Evolutionary conservation across 2,797 vertebrate genomes (phyloP), one percentile per base, ranked within the genome.

Genomic region (Prionace glauca): DNA sequence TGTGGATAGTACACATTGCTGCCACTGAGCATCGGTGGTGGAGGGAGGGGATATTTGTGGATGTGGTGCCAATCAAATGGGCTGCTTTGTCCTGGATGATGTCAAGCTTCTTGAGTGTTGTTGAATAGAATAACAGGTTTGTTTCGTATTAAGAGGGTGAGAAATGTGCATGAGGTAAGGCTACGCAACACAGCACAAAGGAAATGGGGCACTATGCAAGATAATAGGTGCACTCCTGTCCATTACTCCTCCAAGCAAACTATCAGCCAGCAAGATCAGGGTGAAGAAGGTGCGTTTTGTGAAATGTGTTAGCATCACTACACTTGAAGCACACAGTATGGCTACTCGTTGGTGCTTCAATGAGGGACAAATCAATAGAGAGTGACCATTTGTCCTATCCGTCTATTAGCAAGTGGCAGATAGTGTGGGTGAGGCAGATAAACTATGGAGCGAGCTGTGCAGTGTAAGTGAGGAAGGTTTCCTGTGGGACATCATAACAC

Each of bases 291-390:
- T 32, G 0, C n/a, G 12, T 60, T 91, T 91, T 65, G 11, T 32
- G 62, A 12, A 14, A 29, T 94, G 41, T 72, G 22, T n/a, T 91
- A 16, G 56, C 60, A 91, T 62, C 14, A 24, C 18, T 36, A n/a
- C 26, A 72, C 24, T 72, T 41, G 26, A 94, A 94, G n/a, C 69
- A 69, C 36, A 72, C 92, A 94, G 92, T 94, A 94, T 20, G 26
- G 62, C 22, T 26, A 69, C 24, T 94, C 67, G 29, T 24, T 72
- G 36, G 36, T 3, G 24, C 26, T 50, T 41, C 20, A 41, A 71
- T 26, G n/a, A 45, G 24, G 92, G 67, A 50, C 41, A 72, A 94
- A 72, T 71, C n/a, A 94, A 45, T 71, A 94, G 92, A 71, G 67
- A 69, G 45, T 72, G 41, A 77, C 26, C 41, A 74, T 94, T 94